A percentile compares a stretch with the other conserved stretches of the same genome.
Conservation (phyloP, 1,140 invertebrate species). For the Aphidius ervi region DNA sequence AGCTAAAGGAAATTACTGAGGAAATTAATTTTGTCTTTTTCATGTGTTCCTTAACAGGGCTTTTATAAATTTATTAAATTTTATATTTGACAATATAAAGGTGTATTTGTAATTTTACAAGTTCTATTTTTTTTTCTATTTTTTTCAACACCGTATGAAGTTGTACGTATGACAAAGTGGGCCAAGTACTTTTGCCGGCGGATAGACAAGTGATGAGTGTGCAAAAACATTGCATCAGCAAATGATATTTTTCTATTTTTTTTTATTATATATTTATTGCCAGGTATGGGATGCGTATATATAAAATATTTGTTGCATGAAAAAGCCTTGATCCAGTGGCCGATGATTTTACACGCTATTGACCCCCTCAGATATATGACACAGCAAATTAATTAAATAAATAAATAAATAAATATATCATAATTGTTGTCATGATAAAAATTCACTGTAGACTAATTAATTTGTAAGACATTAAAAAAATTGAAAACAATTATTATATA, state of each 20-base stretch:
- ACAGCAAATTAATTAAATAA: no score
- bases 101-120: no score
- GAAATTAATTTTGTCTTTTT: neutral
- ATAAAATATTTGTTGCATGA: constrained; percentile 13
- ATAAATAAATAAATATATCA: no score
- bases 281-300: constrained; percentile 20
- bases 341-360: constrained; percentile 19
- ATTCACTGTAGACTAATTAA: no score
- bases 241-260: neutral
- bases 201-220: constrained; percentile 43
- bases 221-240: constrained; percentile 30
- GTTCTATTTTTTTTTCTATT: no score
- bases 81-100: no score
- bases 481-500: no score
- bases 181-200: constrained; percentile 46
- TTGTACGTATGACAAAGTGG: constrained; percentile 34
- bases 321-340: constrained; percentile 21
- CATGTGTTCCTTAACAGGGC: no score
- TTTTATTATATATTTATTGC: constrained; percentile 19
- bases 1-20: neutral
- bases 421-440: no score
- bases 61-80: no score
- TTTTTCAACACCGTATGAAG: neutral
- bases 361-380: constrained; percentile 4
- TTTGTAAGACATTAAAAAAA: no score